phyloP scores from a whole-genome alignment of 2,888 invertebrate species.

The Ennomos erosarius region DNA sequence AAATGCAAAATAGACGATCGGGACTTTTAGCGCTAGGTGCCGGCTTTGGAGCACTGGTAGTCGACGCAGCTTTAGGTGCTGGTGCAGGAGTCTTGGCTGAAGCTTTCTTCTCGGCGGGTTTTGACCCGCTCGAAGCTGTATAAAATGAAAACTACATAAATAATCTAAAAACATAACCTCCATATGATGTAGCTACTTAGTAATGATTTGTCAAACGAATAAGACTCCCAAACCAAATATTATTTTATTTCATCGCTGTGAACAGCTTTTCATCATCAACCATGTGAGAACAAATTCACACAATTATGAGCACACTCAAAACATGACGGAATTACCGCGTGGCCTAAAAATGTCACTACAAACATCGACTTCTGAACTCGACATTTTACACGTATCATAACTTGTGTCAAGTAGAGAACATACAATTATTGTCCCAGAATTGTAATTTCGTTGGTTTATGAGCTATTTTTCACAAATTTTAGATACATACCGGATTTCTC shows the following conservation, averaged over 20 bases:
- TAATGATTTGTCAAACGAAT: slow-evolving; percentile 5
- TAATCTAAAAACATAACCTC: slow-evolving; percentile 52
- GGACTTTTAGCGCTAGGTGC: slow-evolving; percentile 73
- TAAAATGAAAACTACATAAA: slow-evolving; percentile 10
- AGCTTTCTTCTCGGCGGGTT: slow-evolving; percentile 78
- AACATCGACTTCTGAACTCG: slow-evolving; percentile 13
- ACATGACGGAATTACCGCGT: slow-evolving; percentile 61
- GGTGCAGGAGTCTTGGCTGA: slow-evolving; percentile 77
- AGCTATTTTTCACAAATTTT: slow-evolving; percentile 7
- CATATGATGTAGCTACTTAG: slow-evolving; percentile 30
- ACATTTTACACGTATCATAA: neutral
- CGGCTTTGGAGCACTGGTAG: slow-evolving; percentile 65
- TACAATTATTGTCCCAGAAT: neutral
- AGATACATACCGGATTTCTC: slow-evolving; percentile 91
- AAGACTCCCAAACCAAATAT: neutral
- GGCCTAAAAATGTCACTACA: slow-evolving; percentile 52
- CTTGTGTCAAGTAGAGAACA: neutral
- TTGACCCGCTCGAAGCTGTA: slow-evolving; percentile 70
- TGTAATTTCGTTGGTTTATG: slow-evolving; percentile 3
- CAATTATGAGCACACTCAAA: slow-evolving; percentile 21
- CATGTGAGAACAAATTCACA: neutral
- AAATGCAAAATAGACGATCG: too few species aligned
- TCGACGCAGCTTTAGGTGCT: slow-evolving; percentile 71
- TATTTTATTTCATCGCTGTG: neutral
- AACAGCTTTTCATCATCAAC: too few species aligned